A percentile compares a stretch with the other conserved stretches of the same genome.
phyloP scores from a whole-genome alignment of 2,797 vertebrate species.

The Lepus oiostolus region DNA sequence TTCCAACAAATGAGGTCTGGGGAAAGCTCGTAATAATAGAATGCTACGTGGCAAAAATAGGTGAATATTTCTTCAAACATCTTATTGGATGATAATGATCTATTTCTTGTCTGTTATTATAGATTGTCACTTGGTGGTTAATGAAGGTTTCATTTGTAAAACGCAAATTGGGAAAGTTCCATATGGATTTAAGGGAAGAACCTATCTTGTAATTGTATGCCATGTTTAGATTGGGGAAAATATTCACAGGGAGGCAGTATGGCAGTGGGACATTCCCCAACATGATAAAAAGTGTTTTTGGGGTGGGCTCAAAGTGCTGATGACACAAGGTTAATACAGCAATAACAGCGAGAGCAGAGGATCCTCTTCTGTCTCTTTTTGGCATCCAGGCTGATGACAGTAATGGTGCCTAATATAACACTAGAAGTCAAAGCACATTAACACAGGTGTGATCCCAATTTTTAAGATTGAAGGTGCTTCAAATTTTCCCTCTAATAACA shows the following conservation, averaged over 20 bases:
- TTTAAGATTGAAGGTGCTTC: constrained; percentile 1
- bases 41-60: background rate
- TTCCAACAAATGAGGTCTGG: background rate
- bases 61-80: background rate
- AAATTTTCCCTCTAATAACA: background rate
- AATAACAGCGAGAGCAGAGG: background rate
- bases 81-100: background rate
- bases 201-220: background rate
- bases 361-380: background rate
- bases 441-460: background rate
- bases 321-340: background rate
- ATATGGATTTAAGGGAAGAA: background rate
- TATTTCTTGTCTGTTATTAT: background rate
- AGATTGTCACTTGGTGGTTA: background rate
- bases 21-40: background rate
- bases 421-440: background rate
- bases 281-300: background rate
- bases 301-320: background rate
- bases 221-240: background rate
- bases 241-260: background rate
- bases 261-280: background rate
- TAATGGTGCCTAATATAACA: background rate
- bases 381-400: background rate
- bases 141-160: constrained; percentile 30
- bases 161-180: background rate